Evolutionary conservation across 2,888 invertebrate genomes (phyloP), one percentile per base, ranked within the genome.

Genomic region (Drosophila sordidapex): DNA sequence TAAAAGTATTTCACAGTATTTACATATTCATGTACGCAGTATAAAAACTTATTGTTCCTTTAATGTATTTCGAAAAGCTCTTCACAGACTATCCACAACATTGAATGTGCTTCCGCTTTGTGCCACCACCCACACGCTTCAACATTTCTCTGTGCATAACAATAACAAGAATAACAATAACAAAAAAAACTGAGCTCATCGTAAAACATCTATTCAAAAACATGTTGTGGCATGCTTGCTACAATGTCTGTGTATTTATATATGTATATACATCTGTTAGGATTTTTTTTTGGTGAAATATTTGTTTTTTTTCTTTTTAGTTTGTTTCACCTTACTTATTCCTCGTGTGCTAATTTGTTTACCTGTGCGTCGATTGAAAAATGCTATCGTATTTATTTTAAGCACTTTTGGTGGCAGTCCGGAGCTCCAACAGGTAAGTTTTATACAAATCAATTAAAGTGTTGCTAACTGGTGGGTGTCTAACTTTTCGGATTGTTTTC

Each of bases 171-270:
- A 61, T 61, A 70, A 70, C 40, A 70, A 70, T 56, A 70, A 70
- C 70, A 68, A 70, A 54, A 73, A 36, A 40, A 71, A 78, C 88
- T 85, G 85, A 87, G 83, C 83, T 87, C 88, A 87, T 83, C 83
- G 87, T 80, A 71, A 69, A 68, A 62, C 78, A 70, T 67, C 66
- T 80, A 58, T 77, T 69, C 61, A 58, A 62, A 66, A 62, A 61
- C 51, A 36, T 35, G 76, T 59, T 74, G 49, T 48, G 49, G 63
- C 54, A 21, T n/a, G 10, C 21, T 27, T 21, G 13, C 25, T n/a
- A 63, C 53, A 2, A 4, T 25, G 21, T 53, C 31, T 31, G 40
- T 46, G n/a, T 46, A 65, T 74, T 29, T 60, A 48, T 60, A 63
- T 38, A 13, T 61, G 27, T 27, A 33, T 81, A 33, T 81, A 74